A percentile compares a stretch with the other conserved stretches of the same genome.
phyloP scores from a whole-genome alignment of 1,140 invertebrate species.

The Drosophila micromelanica region DNA sequence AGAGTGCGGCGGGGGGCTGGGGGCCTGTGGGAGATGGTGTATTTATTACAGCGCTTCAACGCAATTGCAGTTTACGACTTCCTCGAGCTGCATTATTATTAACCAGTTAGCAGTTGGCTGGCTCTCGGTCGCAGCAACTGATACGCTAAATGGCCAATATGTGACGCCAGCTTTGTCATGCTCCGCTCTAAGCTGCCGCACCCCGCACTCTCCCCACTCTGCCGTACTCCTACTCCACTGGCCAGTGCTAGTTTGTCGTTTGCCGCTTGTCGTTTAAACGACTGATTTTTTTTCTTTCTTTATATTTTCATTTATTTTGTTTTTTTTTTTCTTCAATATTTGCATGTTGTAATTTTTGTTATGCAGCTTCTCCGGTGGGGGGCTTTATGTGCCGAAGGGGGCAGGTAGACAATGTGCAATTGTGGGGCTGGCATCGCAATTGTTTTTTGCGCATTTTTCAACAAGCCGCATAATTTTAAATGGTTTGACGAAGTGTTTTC shows the following conservation, averaged over 20 bases:
- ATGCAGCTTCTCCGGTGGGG: conserved; percentile 23
- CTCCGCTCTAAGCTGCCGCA: conserved; percentile 3
- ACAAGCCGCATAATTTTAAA: conserved; percentile 15
- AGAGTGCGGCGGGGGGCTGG: background rate
- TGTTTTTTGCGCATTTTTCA: conserved; percentile 40
- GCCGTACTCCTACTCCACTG: conserved; percentile 7
- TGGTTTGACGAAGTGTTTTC: conserved; percentile 30
- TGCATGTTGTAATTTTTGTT: conserved; percentile 59
- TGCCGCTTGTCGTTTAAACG: conserved; percentile 26
- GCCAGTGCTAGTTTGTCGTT: conserved; percentile 27
- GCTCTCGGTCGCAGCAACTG: conserved; percentile 28
- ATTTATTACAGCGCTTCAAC: conserved; percentile 58
- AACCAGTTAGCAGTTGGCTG: conserved; percentile 47
- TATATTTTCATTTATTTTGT: conserved; percentile 9
- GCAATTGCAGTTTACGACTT: conserved; percentile 65
- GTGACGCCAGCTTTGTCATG: conserved; percentile 50
- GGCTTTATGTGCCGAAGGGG: background rate
- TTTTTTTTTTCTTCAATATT: conserved; percentile 31
- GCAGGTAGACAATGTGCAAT: conserved; percentile 54
- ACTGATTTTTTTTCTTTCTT: conserved; percentile 32
- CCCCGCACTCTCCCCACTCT: background rate
- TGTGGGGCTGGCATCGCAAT: conserved; percentile 38
- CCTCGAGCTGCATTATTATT: conserved; percentile 55
- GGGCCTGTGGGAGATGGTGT: background rate
- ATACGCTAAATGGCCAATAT: conserved; percentile 58